These are phyloP conservation scores for Bellardia bayeri DNA, from an alignment of 2,888 invertebrate species.

Conservation along the genomic window DNA sequence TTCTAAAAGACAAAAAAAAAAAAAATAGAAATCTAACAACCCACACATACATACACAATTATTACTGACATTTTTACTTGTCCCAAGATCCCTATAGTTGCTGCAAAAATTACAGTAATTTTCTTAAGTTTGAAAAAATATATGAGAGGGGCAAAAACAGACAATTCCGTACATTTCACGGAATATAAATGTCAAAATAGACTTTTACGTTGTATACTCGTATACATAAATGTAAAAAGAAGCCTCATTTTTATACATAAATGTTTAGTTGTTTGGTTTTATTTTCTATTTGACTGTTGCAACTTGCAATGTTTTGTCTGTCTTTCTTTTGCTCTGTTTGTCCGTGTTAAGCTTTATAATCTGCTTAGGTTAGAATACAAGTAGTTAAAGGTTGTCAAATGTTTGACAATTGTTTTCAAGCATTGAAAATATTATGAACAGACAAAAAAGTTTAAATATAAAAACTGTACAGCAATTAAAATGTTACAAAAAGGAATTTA, in stretches of 20 bases:
- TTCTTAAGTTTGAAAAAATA: slow-evolving; percentile 42
- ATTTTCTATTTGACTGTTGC: background rate
- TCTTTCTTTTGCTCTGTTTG: slow-evolving; percentile 22
- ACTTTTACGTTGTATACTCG: slow-evolving; percentile 51
- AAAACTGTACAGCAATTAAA: slow-evolving; percentile 45
- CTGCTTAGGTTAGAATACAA: slow-evolving; percentile 69
- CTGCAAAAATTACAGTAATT: slow-evolving; percentile 63
- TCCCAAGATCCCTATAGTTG: slow-evolving; percentile 23
- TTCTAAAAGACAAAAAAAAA: slow-evolving; percentile 3
- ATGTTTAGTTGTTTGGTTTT: background rate
- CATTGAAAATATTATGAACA: background rate
- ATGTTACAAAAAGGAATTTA: background rate
- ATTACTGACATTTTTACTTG: slow-evolving; percentile 30
- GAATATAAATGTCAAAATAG: slow-evolving; percentile 62
- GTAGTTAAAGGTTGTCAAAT: slow-evolving; percentile 66
- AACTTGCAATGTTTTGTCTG: background rate
- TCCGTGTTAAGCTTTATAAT: slow-evolving; percentile 66
- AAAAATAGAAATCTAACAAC: slow-evolving; percentile 60
- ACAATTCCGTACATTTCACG: slow-evolving; percentile 24
- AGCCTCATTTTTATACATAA: slow-evolving; percentile 30
- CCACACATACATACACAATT: slow-evolving; percentile 49
- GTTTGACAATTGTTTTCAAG: slow-evolving; percentile 64
- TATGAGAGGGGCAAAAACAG: background rate
- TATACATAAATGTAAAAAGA: slow-evolving; percentile 33
- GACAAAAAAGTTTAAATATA: background rate